A percentile compares a stretch with the other conserved stretches of the same genome.
Conservation (phyloP, 2,797 vertebrate species). For the Xenops minutus region DNA sequence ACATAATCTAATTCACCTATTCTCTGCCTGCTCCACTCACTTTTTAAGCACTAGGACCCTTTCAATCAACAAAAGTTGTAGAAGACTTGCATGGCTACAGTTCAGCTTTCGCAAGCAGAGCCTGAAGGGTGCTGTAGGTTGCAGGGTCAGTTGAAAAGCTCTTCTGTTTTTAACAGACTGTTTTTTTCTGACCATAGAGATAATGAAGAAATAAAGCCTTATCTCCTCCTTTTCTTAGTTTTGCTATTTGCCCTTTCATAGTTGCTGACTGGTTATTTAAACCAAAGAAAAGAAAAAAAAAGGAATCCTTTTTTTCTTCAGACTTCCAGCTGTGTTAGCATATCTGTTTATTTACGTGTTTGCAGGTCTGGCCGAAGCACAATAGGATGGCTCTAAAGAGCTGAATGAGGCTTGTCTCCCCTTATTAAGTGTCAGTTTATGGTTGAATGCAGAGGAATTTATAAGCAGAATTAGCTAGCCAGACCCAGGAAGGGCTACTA, state of each 20-base stretch:
- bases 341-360: conserved; percentile 43
- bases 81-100: neutral
- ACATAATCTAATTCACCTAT: neutral
- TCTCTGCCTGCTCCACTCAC: neutral
- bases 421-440: conserved; percentile 34
- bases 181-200: neutral
- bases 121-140: neutral
- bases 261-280: neutral
- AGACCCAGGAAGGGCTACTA: neutral
- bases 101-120: neutral
- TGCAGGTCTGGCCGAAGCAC: neutral
- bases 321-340: conserved; percentile 29
- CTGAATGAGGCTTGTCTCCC: conserved; percentile 15
- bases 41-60: neutral
- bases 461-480: neutral
- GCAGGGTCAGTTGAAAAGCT: neutral
- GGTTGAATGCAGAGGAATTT: conserved; percentile 29
- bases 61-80: neutral
- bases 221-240: neutral
- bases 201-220: conserved; percentile 40
- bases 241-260: neutral
- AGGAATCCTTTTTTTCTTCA: conserved; percentile 1
- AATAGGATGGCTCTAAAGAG: conserved; percentile 19
- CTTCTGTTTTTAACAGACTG: neutral
- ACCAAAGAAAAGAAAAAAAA: neutral